Evolutionary conservation across 2,113 vertebrate genomes (phyloP), one percentile per base, ranked within the genome.

Genomic region (Elephantulus edwardii): DNA sequence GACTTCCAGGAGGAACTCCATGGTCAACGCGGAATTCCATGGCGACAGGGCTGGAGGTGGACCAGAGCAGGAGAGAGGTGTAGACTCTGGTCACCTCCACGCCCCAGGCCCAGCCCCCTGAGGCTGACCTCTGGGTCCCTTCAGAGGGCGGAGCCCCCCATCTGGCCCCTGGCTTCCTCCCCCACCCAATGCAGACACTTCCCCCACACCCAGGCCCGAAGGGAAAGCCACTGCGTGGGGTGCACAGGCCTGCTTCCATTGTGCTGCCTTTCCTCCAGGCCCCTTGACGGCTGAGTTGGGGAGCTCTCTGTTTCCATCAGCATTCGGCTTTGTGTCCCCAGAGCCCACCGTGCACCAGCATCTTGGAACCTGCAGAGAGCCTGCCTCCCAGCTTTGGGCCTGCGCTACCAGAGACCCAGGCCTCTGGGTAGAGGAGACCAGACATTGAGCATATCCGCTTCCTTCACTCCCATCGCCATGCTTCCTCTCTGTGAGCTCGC

Each of bases 341-440:
- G 95, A 95, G 89, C 89, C 88, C 84, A 52, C 62, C 91, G 91
- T 76, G 87, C 96, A 88, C 91, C 97, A 97, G 96, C 96, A 96
- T 97, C 93, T 94, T 95, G 90, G 95, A 96, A 90, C 94, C 95
- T 90, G 96, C 96, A 96, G 97, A 96, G 96, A 97, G 97, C 97
- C 97, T 97, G 96, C 94, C 96, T 97, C 86, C 78, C 30, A 58
- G 96, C 96, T 96, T 97, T 96, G 96, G 93, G 75, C 88, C 95
- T 96, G 93, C 94, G 96, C 97, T 94, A 58, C 94, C 96, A 60
- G 42, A 93, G 80, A 30, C 58, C 58, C 28, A 28, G 20, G 52
- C 52, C 9, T 17, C 66, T 20, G 77, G 68, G 75, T 42, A 6
- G 17, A 35, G 58, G 81, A 84, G 66, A 86, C 56, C 58, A 22